Conservation (phyloP, 2,888 invertebrate species). For the Netelia melanura region DNA sequence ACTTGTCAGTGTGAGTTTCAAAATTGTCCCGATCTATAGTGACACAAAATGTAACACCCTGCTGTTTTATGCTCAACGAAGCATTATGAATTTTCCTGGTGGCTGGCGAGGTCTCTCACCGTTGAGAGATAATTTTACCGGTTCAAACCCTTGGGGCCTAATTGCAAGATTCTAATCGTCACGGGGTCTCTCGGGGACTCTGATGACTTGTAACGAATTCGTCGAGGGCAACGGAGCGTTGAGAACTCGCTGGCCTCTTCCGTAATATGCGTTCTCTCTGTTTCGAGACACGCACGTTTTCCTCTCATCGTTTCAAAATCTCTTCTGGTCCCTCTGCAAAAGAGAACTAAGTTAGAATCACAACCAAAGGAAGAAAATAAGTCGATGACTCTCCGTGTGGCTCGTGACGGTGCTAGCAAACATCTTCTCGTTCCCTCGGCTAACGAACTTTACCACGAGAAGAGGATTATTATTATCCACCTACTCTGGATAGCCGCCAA, state of each 20-base stretch:
- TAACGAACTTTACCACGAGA: constrained; percentile 79
- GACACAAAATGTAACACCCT: background rate
- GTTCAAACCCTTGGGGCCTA: constrained; percentile 35
- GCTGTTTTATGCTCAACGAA: constrained; percentile 17
- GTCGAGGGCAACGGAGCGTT: constrained; percentile 40
- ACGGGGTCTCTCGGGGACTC: constrained; percentile 21
- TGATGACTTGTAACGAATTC: constrained; percentile 56
- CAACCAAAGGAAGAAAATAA: constrained; percentile 45
- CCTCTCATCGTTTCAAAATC: background rate
- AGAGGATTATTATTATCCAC: constrained; percentile 81
- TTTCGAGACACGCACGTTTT: background rate
- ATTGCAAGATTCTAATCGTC: constrained; percentile 55
- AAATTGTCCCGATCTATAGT: constrained; percentile 25
- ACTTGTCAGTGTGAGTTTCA: background rate
- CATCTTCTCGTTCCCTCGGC: constrained; percentile 69
- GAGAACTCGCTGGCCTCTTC: background rate
- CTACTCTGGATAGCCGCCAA: constrained; percentile 81
- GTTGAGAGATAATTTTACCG: constrained; percentile 19
- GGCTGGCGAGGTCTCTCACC: background rate
- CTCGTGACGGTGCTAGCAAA: constrained; percentile 23
- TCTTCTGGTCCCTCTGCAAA: constrained; percentile 7
- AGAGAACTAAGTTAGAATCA: constrained; percentile 21
- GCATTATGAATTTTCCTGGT: constrained; percentile 25
- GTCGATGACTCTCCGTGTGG: constrained; percentile 15
- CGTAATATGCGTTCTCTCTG: background rate